Conservation (phyloP, 2,797 vertebrate genomes). For the Philypnodon macrostomus region DNA sequence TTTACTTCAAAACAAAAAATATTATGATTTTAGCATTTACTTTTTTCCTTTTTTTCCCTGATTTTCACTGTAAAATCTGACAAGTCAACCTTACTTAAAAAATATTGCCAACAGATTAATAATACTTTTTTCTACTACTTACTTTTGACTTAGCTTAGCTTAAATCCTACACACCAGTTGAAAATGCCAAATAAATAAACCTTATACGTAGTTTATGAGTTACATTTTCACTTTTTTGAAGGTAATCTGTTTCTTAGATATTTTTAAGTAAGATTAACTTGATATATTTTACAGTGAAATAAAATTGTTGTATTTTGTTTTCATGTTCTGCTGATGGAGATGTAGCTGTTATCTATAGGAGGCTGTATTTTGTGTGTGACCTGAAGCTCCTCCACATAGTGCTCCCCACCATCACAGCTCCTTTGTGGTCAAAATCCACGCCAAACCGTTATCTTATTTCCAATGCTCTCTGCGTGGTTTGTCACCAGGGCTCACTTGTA, state of each 20-base stretch:
- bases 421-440: constrained; percentile 24
- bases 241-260: no score
- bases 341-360: constrained; percentile 28
- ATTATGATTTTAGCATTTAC: constrained; percentile 40
- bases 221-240: no score
- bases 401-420: constrained; percentile 4
- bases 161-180: no score
- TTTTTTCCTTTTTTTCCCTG: constrained; percentile 33
- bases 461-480: constrained; percentile 21
- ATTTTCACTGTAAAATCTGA: no score
- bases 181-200: no score
- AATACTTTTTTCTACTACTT: no score
- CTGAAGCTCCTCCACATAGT: constrained; percentile 45
- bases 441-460: constrained; percentile 52
- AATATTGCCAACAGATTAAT: no score
- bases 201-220: no score
- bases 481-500: constrained; percentile 31
- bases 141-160: no score
- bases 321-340: constrained; percentile 70
- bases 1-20: constrained; percentile 48
- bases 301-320: constrained; percentile 46
- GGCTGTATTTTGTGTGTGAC: constrained; percentile 26
- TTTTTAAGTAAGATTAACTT: no score
- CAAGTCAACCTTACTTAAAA: no score
- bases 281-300: no score